Conservation (phyloP, 2,797 vertebrate genomes). For the Semaprochilodus insignis region DNA sequence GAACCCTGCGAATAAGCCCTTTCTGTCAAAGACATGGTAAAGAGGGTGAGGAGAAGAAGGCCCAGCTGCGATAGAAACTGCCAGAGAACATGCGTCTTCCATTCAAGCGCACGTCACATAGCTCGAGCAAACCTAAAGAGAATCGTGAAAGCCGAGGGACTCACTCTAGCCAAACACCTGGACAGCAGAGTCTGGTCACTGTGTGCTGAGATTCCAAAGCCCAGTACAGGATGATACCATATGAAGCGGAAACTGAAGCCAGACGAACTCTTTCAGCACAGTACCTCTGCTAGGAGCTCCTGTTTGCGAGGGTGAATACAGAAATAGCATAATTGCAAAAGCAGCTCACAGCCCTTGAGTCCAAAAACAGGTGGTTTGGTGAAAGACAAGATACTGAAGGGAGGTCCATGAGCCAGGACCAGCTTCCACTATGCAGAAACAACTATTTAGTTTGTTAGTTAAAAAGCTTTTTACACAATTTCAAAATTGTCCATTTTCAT, state of each 20-base stretch:
- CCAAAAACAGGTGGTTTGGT: slow-evolving; percentile 72
- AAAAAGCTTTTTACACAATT: no score
- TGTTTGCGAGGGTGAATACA: slow-evolving; percentile 52
- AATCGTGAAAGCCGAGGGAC: slow-evolving; percentile 34
- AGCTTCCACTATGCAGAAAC: not conserved
- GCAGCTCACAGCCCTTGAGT: slow-evolving; percentile 59
- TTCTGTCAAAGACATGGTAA: slow-evolving; percentile 44
- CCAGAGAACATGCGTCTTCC: slow-evolving; percentile 62
- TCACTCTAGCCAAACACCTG: slow-evolving; percentile 41
- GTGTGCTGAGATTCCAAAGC: not conserved
- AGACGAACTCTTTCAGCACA: not conserved
- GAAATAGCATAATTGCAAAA: slow-evolving; percentile 71
- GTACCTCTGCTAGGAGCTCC: slow-evolving; percentile 30
- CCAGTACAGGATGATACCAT: not conserved
- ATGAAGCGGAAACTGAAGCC: slow-evolving; percentile 5
- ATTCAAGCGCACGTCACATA: slow-evolving; percentile 57
- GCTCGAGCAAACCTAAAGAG: slow-evolving; percentile 50
- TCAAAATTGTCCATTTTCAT: no score
- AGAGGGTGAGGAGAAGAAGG: slow-evolving; percentile 46
- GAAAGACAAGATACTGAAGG: slow-evolving; percentile 52
- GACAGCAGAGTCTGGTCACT: not conserved
- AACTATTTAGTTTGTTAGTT: not conserved
- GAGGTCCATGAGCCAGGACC: slow-evolving; percentile 60
- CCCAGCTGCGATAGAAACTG: slow-evolving; percentile 45
- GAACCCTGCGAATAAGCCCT: not conserved